phyloP scores from a whole-genome alignment of 2,888 invertebrate genomes.

The Nycteola revayana region DNA sequence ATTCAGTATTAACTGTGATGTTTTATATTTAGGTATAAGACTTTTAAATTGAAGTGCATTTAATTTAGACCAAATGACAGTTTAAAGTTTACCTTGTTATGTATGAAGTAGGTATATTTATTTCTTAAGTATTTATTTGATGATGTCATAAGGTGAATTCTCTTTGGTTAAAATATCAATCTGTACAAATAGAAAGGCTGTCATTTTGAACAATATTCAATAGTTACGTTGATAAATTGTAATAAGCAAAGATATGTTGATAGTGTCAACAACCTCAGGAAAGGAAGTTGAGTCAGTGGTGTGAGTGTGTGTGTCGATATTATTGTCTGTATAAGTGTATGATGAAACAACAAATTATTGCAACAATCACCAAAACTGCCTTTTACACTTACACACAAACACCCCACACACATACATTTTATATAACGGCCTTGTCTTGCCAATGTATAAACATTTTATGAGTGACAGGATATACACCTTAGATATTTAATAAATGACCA shows the following conservation, averaged over 20 bases:
- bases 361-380: slow-evolving; percentile 38
- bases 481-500: slow-evolving; percentile 14
- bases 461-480: slow-evolving; percentile 17
- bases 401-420: slow-evolving; percentile 16
- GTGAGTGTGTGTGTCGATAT: slow-evolving; percentile 3
- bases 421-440: slow-evolving; percentile 42
- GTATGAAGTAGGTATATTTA: slow-evolving; percentile 25
- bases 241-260: slow-evolving; percentile 8
- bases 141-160: slow-evolving; percentile 13
- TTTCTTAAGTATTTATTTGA: slow-evolving; percentile 21
- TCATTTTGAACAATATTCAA: not conserved
- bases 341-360: slow-evolving; percentile 13
- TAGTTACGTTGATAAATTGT: too few relatives aligned
- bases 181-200: slow-evolving; percentile 17
- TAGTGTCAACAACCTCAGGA: slow-evolving; percentile 15
- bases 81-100: slow-evolving; percentile 37
- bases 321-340: slow-evolving; percentile 8
- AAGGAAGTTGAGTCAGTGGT: slow-evolving; percentile 13
- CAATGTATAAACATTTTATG: slow-evolving; percentile 29
- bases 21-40: slow-evolving; percentile 65
- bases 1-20: slow-evolving; percentile 80
- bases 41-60: slow-evolving; percentile 71
- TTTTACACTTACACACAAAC: slow-evolving; percentile 24
- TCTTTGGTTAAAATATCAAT: slow-evolving; percentile 8
- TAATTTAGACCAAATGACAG: slow-evolving; percentile 71